Base-by-base conservation (phyloP, 2,113 vertebrate genomes). In the Regulus satrapa region DNA sequence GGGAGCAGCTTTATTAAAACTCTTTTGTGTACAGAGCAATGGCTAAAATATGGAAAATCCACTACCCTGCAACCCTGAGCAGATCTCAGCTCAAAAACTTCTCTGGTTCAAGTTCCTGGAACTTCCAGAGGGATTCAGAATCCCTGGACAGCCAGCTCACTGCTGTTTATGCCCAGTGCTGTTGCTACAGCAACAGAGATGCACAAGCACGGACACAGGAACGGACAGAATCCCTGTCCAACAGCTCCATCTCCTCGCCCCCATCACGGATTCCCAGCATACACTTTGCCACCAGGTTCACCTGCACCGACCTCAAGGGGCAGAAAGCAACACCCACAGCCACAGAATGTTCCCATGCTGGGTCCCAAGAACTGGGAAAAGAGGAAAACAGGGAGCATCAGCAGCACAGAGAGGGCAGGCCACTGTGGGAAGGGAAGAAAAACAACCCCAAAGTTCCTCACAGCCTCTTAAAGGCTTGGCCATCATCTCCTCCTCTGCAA, bases 121-220 rank as follows among this genome's bases (percentile, higher is more conserved):
- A 58, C 34, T 74, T 93, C 46, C 55, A n/a, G 32, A 20, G 45
- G 48, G 59, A 89, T 64, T 79, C 51, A 45, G 11, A 71, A 76
- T 67, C 88, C 83, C 88, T 67, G 64, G 51, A 55, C 41, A 92
- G 56, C 12, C 56, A 79, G 48, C 19, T 95, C 58, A 55, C 1
- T 1, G 18, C 68, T 83, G 61, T 85, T 94, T 77, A 74, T 25
- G 75, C 40, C 49, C 9, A 8, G 40, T 24, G 52, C 29, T 68
- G 92, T 92, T 95, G 74, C 92, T 84, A 95, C 83, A 96, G 93
- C 45, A 89, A 95, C 72, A 68, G 34, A 69, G 52, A 75, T 17
- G 54, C 81, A 92, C 61, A 72, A 79, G 40, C 51, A 74, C 1
- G 46, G 76, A 40, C 5, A 11, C 12, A 59, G 59, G 31, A 74